Evolutionary conservation across 2,113 vertebrate species (phyloP).

Genomic region (Spea multiplicata): DNA sequence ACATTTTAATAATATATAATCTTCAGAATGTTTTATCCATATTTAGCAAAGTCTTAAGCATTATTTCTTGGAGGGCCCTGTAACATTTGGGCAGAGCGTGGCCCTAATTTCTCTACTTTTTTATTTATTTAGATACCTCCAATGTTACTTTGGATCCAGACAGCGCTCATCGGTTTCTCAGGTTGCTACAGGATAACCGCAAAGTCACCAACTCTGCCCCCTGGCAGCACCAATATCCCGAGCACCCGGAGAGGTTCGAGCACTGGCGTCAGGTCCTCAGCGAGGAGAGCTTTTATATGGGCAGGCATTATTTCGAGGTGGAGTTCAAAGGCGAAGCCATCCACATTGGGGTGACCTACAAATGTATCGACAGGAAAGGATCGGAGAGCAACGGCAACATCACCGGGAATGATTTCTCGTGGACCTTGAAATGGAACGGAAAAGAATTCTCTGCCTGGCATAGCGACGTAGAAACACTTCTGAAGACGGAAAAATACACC

Average conservation of each 20-base stretch:
- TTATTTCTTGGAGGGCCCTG: too few relatives aligned
- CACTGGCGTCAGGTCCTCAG: slow-evolving; percentile 72
- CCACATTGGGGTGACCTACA: slow-evolving; percentile 68
- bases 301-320: slow-evolving; percentile 66
- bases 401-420: slow-evolving; percentile 70
- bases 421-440: slow-evolving; percentile 67
- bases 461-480: slow-evolving; percentile 57
- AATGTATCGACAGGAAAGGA: slow-evolving; percentile 67
- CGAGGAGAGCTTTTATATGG: slow-evolving; percentile 70
- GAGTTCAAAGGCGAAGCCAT: slow-evolving; percentile 65
- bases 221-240: slow-evolving; percentile 74
- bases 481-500: slow-evolving; percentile 59
- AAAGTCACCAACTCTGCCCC: slow-evolving; percentile 72
- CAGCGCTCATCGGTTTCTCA: slow-evolving; percentile 78
- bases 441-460: slow-evolving; percentile 70
- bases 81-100: too few relatives aligned
- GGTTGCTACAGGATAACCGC: slow-evolving; percentile 72
- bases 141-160: slow-evolving; percentile 60
- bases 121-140: slow-evolving; percentile 58
- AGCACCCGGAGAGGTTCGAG: slow-evolving; percentile 66
- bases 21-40: too few relatives aligned
- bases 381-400: slow-evolving; percentile 66
- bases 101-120: neutral
- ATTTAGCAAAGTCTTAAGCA: too few relatives aligned
- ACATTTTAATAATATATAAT: too few relatives aligned